Conservation (phyloP, 2,888 invertebrate species). For the Leptopilina myrica region DNA sequence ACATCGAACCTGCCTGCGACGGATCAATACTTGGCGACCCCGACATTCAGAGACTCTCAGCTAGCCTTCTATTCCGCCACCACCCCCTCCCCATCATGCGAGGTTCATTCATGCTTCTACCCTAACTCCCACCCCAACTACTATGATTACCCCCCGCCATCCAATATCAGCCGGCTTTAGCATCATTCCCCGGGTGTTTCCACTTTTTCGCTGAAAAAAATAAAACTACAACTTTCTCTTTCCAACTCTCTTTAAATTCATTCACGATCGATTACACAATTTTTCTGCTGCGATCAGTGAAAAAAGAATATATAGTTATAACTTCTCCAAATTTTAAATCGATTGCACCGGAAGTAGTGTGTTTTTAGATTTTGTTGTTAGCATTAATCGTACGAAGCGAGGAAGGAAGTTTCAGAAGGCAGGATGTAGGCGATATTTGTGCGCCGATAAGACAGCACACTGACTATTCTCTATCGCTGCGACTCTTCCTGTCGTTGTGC, state of each 20-base stretch:
- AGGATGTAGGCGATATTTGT: slow-evolving; percentile 67
- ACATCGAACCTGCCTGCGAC: slow-evolving; percentile 71
- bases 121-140: slow-evolving; percentile 50
- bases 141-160: slow-evolving; percentile 48
- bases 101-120: slow-evolving; percentile 72
- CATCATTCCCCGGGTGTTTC: slow-evolving; percentile 34
- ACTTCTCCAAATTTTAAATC: background rate
- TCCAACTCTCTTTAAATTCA: background rate
- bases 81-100: slow-evolving; percentile 63
- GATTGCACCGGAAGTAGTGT: background rate
- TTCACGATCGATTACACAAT: background rate
- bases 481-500: slow-evolving; percentile 64
- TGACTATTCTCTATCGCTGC: slow-evolving; percentile 59
- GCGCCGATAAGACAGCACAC: slow-evolving; percentile 61
- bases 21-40: slow-evolving; percentile 76
- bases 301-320: too few species aligned
- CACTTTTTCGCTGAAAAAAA: slow-evolving; percentile 15
- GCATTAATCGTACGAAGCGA: slow-evolving; percentile 51
- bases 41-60: slow-evolving; percentile 75
- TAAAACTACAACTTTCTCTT: slow-evolving; percentile 30
- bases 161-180: background rate
- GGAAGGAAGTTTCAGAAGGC: slow-evolving; percentile 68
- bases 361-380: slow-evolving; percentile 39
- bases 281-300: background rate
- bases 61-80: slow-evolving; percentile 64